Conservation (phyloP, 2,888 invertebrate species). For the Metacarcinus magister region DNA sequence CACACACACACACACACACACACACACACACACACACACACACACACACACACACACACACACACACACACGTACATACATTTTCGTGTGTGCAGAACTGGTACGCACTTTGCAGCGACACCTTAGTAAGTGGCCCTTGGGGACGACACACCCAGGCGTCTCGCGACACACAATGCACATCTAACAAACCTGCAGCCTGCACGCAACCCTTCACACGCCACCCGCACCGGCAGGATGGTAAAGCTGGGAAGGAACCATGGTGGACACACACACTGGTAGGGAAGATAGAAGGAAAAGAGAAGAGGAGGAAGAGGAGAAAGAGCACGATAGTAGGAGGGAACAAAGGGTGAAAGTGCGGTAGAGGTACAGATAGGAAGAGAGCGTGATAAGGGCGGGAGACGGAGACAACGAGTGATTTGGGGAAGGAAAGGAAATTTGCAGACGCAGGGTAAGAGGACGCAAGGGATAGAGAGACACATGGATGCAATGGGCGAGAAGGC, state of each 20-base stretch:
- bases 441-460: constrained; percentile 11
- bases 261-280: not conserved
- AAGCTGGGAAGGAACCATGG: not conserved
- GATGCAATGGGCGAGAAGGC: not conserved
- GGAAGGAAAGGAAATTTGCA: constrained; percentile 6
- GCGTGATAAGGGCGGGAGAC: constrained; percentile 55
- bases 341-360: not conserved
- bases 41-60: not conserved
- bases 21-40: not conserved
- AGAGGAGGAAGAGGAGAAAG: not conserved
- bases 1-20: not conserved
- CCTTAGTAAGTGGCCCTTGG: constrained; percentile 26
- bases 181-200: constrained; percentile 27
- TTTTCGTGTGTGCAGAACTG: not conserved
- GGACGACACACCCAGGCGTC: constrained; percentile 14
- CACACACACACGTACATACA: not conserved
- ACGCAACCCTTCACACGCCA: constrained; percentile 16
- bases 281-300: not conserved
- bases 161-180: constrained; percentile 20
- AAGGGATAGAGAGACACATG: not conserved
- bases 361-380: constrained; percentile 36
- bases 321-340: not conserved
- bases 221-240: not conserved
- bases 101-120: not conserved
- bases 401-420: constrained; percentile 46